A percentile compares a stretch with the other conserved stretches of the same genome.
Evolutionary conservation across 2,888 invertebrate species (phyloP).

Genomic region (Folsomia manolachei): DNA sequence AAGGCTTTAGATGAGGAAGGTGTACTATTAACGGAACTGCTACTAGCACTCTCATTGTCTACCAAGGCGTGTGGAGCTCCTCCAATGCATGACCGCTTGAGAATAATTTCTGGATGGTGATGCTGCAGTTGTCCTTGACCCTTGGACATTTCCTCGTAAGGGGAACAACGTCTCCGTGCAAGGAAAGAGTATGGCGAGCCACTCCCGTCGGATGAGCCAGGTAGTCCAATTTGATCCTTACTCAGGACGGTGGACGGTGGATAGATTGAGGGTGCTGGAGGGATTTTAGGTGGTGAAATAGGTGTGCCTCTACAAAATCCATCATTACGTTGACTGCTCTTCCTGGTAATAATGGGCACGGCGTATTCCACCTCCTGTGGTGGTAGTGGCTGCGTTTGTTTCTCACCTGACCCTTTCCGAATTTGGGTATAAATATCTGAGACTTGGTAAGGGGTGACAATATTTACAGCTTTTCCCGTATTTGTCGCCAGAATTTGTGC

Average conservation of each 20-base stretch:
- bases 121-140: slow-evolving; percentile 17
- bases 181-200: slow-evolving; percentile 2
- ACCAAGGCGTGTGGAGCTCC: background rate
- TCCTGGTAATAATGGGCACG: slow-evolving; percentile 32
- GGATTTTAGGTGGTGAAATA: slow-evolving; percentile 30
- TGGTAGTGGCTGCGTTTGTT: background rate
- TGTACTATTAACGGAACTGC: background rate
- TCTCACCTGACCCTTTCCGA: slow-evolving; percentile 16
- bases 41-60: background rate
- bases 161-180: background rate
- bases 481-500: background rate
- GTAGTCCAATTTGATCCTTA: slow-evolving; percentile 23
- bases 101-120: background rate
- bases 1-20: slow-evolving; percentile 58
- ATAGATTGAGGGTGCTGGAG: slow-evolving; percentile 33
- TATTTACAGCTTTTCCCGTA: slow-evolving; percentile 40
- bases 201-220: background rate
- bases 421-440: slow-evolving; percentile 42
- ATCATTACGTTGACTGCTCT: slow-evolving; percentile 6
- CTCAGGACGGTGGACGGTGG: slow-evolving; percentile 31
- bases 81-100: background rate
- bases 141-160: background rate
- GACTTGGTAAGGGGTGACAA: slow-evolving; percentile 47
- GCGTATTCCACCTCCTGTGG: slow-evolving; percentile 39
- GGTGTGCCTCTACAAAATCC: background rate